A percentile compares a stretch with the other conserved stretches of the same genome.
Conservation (phyloP, 2,888 invertebrate genomes). For the Drosophila kanekoi region DNA sequence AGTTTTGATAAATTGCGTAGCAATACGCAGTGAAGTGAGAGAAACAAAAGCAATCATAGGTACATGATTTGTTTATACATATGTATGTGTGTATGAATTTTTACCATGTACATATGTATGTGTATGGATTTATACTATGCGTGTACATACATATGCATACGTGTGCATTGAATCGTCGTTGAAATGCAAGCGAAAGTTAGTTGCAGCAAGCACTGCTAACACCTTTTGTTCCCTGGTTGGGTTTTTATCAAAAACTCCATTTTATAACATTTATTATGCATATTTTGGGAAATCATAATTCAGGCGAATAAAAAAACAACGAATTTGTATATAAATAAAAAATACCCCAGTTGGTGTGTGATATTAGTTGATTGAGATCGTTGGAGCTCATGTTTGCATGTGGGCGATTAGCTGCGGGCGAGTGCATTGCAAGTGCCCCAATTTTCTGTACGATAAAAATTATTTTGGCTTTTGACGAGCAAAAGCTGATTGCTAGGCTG, state of each 20-base stretch:
- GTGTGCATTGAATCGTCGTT: background rate
- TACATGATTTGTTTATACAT: background rate
- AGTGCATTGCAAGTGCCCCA: slow-evolving; percentile 49
- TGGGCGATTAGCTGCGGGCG: background rate
- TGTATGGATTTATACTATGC: background rate
- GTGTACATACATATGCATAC: background rate
- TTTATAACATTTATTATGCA: no score
- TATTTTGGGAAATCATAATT: background rate
- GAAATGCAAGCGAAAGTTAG: slow-evolving; percentile 4
- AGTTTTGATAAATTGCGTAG: slow-evolving; percentile 25
- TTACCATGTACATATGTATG: background rate
- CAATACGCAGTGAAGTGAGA: slow-evolving; percentile 21
- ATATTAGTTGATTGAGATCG: background rate
- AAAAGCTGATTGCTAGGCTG: slow-evolving; percentile 15
- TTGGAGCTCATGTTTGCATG: background rate
- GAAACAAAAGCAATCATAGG: slow-evolving; percentile 10
- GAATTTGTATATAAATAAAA: background rate
- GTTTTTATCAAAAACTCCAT: no score
- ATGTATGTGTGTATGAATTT: background rate
- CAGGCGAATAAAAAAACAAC: background rate
- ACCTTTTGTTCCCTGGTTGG: background rate
- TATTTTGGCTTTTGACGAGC: slow-evolving; percentile 59
- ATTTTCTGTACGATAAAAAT: slow-evolving; percentile 41
- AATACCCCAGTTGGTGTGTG: slow-evolving; percentile 2
- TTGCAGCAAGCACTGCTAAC: background rate